A percentile compares a stretch with the other conserved stretches of the same genome.
Conservation (phyloP, 1,140 invertebrate genomes). For the Meloidogyne hapla region DNA sequence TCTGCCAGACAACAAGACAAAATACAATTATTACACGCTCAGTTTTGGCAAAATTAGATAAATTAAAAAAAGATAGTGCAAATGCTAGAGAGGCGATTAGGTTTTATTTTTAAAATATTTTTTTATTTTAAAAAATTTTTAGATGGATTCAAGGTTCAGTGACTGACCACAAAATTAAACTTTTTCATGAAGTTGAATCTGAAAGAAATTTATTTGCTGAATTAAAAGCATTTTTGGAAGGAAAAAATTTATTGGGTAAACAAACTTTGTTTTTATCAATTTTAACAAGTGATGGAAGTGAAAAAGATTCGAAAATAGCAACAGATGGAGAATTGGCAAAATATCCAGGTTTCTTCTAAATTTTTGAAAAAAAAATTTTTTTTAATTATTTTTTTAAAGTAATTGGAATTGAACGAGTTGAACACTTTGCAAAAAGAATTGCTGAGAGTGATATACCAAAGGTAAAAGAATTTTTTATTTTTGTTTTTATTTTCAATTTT, state of each 20-base stretch:
- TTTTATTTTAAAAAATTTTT: neutral
- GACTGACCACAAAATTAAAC: conserved; percentile 3
- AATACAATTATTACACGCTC: conserved; percentile 16
- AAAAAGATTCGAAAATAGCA: neutral
- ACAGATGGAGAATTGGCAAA: neutral
- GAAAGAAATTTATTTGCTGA: conserved; percentile 9
- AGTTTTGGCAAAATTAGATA: conserved; percentile 22
- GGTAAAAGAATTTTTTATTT: neutral
- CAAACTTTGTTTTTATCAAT: conserved; percentile 16
- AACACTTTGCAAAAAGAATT: neutral
- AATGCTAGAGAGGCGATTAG: conserved; percentile 23
- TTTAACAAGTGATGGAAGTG: conserved; percentile 8
- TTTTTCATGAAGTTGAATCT: conserved; percentile 8
- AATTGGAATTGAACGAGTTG: conserved; percentile 5
- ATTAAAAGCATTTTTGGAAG: conserved; percentile 11
- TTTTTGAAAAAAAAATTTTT: no score
- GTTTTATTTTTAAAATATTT: neutral
- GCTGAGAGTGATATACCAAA: neutral
- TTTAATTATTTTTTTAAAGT: neutral
- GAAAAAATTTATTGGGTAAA: conserved; percentile 16
- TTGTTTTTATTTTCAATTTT: neutral
- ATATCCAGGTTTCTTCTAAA: neutral
- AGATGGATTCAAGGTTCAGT: conserved; percentile 21
- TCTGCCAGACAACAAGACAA: neutral
- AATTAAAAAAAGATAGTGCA: conserved; percentile 25